Evolutionary conservation across 2,888 invertebrate species (phyloP).

Genomic region (Carabus problematicus): DNA sequence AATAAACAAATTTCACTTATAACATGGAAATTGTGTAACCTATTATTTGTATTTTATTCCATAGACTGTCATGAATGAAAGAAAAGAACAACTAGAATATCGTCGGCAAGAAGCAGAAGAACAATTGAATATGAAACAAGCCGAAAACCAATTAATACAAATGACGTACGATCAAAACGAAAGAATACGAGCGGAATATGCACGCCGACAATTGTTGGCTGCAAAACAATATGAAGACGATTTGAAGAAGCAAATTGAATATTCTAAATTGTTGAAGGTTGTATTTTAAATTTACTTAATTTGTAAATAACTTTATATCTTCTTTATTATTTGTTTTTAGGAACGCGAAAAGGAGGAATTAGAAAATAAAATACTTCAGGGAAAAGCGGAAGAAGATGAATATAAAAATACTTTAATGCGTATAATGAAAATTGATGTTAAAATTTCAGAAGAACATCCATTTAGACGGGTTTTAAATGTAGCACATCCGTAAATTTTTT

Average conservation of each 20-base stretch:
- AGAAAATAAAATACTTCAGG: slow-evolving; percentile 52
- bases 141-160: slow-evolving; percentile 54
- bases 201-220: slow-evolving; percentile 50
- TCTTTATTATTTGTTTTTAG: slow-evolving; percentile 48
- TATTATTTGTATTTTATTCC: no score
- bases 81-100: slow-evolving; percentile 54
- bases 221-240: slow-evolving; percentile 54
- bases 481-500: no score
- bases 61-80: slow-evolving; percentile 53
- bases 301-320: slow-evolving; percentile 10
- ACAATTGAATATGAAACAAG: slow-evolving; percentile 51
- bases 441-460: slow-evolving; percentile 52
- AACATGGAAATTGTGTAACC: no score
- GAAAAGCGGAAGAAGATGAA: slow-evolving; percentile 54
- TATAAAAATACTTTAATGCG: slow-evolving; percentile 52
- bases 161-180: slow-evolving; percentile 53
- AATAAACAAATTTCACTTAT: slow-evolving; percentile 9
- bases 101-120: slow-evolving; percentile 53
- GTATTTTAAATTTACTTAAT: slow-evolving; percentile 12
- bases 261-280: slow-evolving; percentile 55
- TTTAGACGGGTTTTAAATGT: slow-evolving; percentile 53
- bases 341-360: slow-evolving; percentile 53
- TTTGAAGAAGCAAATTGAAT: slow-evolving; percentile 56
- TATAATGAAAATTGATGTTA: slow-evolving; percentile 48
- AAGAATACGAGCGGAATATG: slow-evolving; percentile 53